Conservation (phyloP, 2,113 vertebrate species). For the Thalassoma bifasciatum region DNA sequence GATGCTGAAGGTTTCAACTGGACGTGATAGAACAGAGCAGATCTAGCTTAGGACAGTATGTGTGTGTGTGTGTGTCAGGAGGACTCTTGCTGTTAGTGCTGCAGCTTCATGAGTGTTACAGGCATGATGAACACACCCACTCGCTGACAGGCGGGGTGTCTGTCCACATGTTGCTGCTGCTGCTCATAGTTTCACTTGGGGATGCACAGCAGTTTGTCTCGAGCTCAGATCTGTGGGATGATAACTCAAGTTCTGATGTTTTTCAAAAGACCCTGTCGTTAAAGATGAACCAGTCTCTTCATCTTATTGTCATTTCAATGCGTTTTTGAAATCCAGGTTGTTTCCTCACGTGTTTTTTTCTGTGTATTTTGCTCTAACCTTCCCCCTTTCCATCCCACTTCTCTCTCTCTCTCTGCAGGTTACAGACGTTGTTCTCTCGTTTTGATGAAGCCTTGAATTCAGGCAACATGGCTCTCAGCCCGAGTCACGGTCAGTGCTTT, state of each 20-base stretch:
- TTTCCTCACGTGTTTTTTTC: not conserved
- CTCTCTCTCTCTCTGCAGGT: slow-evolving; percentile 80
- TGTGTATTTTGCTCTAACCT: slow-evolving; percentile 20
- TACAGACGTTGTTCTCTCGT: slow-evolving; percentile 92
- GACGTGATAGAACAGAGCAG: slow-evolving; percentile 10
- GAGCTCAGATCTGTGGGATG: slow-evolving; percentile 14
- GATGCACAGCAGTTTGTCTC: slow-evolving; percentile 19
- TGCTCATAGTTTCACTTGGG: slow-evolving; percentile 11
- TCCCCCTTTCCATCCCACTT: not conserved
- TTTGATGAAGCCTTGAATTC: slow-evolving; percentile 96
- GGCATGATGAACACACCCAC: slow-evolving; percentile 71
- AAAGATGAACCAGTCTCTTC: not conserved
- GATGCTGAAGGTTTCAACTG: not conserved
- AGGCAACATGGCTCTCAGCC: slow-evolving; percentile 92
- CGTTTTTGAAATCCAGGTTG: not conserved
- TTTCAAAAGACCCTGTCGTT: not conserved
- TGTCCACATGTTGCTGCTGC: slow-evolving; percentile 60
- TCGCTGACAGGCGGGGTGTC: slow-evolving; percentile 7
- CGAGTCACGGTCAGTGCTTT: slow-evolving; percentile 87
- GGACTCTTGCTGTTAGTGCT: slow-evolving; percentile 32
- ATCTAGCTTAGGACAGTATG: slow-evolving; percentile 7
- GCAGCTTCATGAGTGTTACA: slow-evolving; percentile 50
- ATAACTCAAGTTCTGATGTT: not conserved
- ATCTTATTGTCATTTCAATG: not conserved
- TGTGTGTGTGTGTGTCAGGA: slow-evolving; percentile 27